phyloP scores from a whole-genome alignment of 2,113 vertebrate genomes.

The Addax nasomaculatus region DNA sequence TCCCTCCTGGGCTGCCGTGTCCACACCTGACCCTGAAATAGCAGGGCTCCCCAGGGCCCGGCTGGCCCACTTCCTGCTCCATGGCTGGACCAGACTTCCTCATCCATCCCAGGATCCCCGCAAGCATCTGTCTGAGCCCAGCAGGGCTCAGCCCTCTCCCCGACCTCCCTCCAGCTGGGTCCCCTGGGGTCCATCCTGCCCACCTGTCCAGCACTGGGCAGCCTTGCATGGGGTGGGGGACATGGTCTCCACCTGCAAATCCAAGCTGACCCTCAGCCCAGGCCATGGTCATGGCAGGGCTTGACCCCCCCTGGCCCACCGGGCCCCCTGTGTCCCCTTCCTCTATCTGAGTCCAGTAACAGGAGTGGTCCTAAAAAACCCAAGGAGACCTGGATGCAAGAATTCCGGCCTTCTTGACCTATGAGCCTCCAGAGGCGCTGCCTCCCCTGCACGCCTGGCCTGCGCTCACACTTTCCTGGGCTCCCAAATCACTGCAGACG shows the following conservation, averaged over 20 bases:
- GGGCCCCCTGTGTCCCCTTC: too few species aligned
- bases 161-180: not conserved
- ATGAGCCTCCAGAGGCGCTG: not conserved
- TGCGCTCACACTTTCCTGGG: not conserved
- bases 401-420: not conserved
- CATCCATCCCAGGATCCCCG: too few species aligned
- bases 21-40: rapidly evolving
- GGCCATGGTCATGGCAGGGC: not conserved
- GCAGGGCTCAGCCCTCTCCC: not conserved
- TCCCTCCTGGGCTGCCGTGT: rapidly evolving
- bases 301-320: not conserved
- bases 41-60: not conserved
- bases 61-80: not conserved
- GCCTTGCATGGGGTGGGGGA: not conserved
- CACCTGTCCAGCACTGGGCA: not conserved
- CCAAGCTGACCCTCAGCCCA: not conserved
- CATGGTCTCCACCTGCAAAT: not conserved
- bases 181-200: not conserved
- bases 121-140: not conserved
- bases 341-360: not conserved
- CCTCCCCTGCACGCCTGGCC: not conserved
- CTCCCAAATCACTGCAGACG: not conserved
- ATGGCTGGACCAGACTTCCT: rapidly evolving
- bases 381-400: not conserved
- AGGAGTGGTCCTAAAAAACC: not conserved